A percentile compares a stretch with the other conserved stretches of the same genome.
Evolutionary conservation across 1,140 invertebrate genomes (phyloP).

Genomic region (Platyura marginata): DNA sequence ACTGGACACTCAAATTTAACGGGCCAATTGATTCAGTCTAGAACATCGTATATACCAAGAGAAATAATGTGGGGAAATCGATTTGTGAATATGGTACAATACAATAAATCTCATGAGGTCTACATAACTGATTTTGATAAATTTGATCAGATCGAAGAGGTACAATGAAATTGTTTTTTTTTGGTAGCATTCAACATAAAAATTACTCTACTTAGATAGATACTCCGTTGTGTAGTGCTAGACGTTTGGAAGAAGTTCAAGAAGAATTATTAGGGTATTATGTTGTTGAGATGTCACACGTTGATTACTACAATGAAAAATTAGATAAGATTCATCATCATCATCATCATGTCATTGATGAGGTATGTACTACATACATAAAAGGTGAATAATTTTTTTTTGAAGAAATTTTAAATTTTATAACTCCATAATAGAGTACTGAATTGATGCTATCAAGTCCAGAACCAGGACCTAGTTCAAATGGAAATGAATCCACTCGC

Average conservation of each 20-base stretch:
- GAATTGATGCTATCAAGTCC: too few relatives aligned
- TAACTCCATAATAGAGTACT: too few relatives aligned
- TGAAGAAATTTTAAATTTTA: too few relatives aligned
- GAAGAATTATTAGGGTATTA: too few relatives aligned
- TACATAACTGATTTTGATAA: constrained; percentile 88
- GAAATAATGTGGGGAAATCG: constrained; percentile 77
- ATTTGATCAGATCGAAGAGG: constrained; percentile 64
- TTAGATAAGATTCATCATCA: too few relatives aligned
- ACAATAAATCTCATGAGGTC: constrained; percentile 71
- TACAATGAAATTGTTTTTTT: constrained; percentile 3
- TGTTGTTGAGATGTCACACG: too few relatives aligned
- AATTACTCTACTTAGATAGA: neutral
- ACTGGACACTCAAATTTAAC: constrained; percentile 65
- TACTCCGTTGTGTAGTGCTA: neutral
- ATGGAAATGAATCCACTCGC: too few relatives aligned
- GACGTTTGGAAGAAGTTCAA: neutral
- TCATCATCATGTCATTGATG: too few relatives aligned
- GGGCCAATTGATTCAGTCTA: constrained; percentile 48
- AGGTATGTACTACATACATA: too few relatives aligned
- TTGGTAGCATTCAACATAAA: neutral
- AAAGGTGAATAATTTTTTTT: too few relatives aligned
- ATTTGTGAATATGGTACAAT: constrained; percentile 51
- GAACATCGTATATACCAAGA: constrained; percentile 62
- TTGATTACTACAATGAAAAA: too few relatives aligned
- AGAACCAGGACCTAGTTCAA: too few relatives aligned